Evolutionary conservation across 2,888 invertebrate genomes (phyloP).

Genomic region (Rhamphomyia laevipes): DNA sequence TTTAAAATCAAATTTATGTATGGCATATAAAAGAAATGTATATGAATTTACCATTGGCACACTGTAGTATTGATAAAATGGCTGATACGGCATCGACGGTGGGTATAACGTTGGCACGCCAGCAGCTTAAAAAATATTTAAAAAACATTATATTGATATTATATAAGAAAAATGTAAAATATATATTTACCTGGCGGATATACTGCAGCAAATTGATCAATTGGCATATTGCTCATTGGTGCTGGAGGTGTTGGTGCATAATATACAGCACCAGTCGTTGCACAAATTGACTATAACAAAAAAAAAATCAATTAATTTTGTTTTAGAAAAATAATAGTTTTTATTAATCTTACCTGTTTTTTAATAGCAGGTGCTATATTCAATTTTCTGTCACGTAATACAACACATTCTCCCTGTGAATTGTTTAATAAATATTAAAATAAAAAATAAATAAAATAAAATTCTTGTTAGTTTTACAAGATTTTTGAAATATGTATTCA

Average conservation of each 20-base stretch:
- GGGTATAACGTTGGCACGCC: constrained; percentile 40
- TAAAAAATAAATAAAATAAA: too few species aligned
- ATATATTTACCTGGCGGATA: constrained; percentile 37
- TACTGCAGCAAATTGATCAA: constrained; percentile 39
- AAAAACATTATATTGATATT: neutral
- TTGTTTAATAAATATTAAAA: constrained; percentile 3
- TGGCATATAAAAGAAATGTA: too few species aligned
- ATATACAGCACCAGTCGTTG: constrained; percentile 39
- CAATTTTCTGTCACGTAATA: constrained; percentile 66
- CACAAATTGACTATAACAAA: constrained; percentile 33
- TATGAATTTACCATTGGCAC: constrained; percentile 36
- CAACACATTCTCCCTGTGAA: constrained; percentile 56
- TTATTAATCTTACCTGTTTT: constrained; percentile 56
- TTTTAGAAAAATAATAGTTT: neutral
- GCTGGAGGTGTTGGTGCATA: constrained; percentile 39
- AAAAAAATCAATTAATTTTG: constrained; percentile 1
- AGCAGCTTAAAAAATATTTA: constrained; percentile 27
- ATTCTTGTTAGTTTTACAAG: neutral
- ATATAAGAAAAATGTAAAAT: neutral
- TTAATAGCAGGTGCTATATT: constrained; percentile 81
- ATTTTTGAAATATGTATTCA: neutral
- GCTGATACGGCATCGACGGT: constrained; percentile 41
- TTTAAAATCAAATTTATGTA: too few species aligned
- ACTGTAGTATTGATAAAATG: constrained; percentile 41
- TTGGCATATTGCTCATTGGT: constrained; percentile 38